phyloP scores from a whole-genome alignment of 1,140 invertebrate genomes.

The Drosophila repleta region DNA sequence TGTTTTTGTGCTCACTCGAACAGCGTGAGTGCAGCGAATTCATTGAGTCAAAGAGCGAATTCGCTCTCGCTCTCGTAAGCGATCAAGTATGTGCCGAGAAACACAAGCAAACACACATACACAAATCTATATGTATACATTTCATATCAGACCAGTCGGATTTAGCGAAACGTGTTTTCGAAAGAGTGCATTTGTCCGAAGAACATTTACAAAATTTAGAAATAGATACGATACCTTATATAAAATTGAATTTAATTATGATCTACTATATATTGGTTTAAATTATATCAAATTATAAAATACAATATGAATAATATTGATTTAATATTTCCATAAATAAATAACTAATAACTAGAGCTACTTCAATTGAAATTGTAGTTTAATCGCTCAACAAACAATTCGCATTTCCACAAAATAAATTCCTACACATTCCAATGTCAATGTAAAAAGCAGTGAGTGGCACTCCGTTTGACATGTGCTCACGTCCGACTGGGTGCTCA shows the following conservation, averaged over 20 bases:
- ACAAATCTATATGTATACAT: slow-evolving; percentile 25
- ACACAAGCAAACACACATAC: slow-evolving; percentile 8
- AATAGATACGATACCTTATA: background rate
- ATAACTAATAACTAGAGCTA: no score
- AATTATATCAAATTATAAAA: no score
- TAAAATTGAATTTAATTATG: background rate
- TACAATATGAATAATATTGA: no score
- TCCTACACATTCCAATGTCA: no score
- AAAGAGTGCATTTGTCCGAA: background rate
- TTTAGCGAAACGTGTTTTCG: slow-evolving; percentile 18
- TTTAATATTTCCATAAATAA: background rate
- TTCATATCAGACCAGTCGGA: slow-evolving; percentile 19
- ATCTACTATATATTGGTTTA: no score
- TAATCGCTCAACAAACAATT: no score
- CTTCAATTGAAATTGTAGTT: no score
- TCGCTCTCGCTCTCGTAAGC: slow-evolving; percentile 29
- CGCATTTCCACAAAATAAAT: no score
- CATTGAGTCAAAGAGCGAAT: slow-evolving; percentile 47
- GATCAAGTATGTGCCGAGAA: slow-evolving; percentile 22
- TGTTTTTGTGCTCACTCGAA: slow-evolving; percentile 29
- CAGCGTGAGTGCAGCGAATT: slow-evolving; percentile 34
- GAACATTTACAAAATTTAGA: background rate
- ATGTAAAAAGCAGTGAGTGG: background rate
- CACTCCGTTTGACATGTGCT: slow-evolving; percentile 6
- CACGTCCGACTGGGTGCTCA: slow-evolving; percentile 13